These are phyloP conservation scores for Caracal caracal DNA, from an alignment of 2,113 vertebrate genomes.

Conservation along the genomic window DNA sequence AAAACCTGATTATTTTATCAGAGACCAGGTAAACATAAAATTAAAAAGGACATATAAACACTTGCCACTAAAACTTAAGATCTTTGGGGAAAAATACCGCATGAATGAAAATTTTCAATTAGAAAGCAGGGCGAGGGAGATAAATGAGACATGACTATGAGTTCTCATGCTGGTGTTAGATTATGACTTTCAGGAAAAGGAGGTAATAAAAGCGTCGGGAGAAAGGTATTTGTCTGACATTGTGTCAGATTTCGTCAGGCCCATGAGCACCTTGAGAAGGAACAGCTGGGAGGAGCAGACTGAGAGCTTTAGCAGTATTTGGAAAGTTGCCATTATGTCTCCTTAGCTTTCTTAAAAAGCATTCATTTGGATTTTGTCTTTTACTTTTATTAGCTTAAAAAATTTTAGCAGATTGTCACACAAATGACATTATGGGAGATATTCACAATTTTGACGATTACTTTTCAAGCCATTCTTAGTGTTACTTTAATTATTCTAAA, in stretches of 20 bases:
- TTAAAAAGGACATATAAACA: not conserved
- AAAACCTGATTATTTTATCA: not conserved
- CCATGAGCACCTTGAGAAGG: constrained; percentile 81
- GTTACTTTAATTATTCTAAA: constrained; percentile 81
- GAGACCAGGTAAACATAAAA: constrained; percentile 25
- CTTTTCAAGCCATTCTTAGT: constrained; percentile 72
- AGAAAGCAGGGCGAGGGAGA: constrained; percentile 60
- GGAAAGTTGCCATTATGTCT: constrained; percentile 49
- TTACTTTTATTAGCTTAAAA: constrained; percentile 78
- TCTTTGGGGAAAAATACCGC: not conserved
- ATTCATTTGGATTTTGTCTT: constrained; percentile 62
- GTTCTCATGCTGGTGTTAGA: constrained; percentile 78
- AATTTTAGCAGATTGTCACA: constrained; percentile 74
- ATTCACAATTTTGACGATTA: constrained; percentile 70
- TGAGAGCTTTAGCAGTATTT: constrained; percentile 56
- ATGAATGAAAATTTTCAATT: constrained; percentile 59
- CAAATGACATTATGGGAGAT: constrained; percentile 58
- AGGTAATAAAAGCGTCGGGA: constrained; percentile 65
- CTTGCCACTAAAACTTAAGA: not conserved
- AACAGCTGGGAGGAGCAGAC: constrained; percentile 86
- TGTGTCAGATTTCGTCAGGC: constrained; percentile 85
- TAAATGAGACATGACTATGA: constrained; percentile 81
- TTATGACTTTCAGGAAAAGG: constrained; percentile 79
- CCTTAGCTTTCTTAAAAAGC: constrained; percentile 71
- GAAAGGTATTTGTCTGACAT: constrained; percentile 82